phyloP scores from a whole-genome alignment of 30 jellyfish, hydroid and myxozoan genomes.

The Hydractinia symbiolongicarpus region DNA sequence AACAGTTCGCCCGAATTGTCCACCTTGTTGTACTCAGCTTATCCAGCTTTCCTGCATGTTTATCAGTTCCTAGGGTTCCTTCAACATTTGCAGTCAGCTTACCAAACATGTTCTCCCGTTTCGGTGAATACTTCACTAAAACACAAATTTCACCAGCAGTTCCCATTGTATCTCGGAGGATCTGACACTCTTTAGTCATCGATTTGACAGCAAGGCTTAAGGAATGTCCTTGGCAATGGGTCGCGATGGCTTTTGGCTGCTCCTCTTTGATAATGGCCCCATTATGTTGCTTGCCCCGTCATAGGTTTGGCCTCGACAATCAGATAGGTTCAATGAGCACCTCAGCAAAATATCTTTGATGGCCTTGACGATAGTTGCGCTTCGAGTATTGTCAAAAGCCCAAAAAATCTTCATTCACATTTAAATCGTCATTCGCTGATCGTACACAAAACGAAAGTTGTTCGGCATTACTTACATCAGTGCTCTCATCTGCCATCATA shows the following conservation, averaged over 20 bases:
- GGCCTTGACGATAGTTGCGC: slow-evolving; percentile 23
- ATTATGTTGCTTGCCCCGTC: slow-evolving; percentile 44
- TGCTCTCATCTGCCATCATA: slow-evolving; percentile 9
- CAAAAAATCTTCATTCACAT: slow-evolving; percentile 19
- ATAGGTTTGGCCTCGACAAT: slow-evolving; percentile 36
- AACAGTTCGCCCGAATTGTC: no score
- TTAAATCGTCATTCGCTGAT: slow-evolving; percentile 1
- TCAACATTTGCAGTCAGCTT: no score
- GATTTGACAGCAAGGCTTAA: no score
- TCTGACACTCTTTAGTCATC: no score
- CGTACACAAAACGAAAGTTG: slow-evolving; percentile 19
- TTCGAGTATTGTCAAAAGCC: slow-evolving; percentile 15
- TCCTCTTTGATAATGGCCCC: slow-evolving; percentile 32
- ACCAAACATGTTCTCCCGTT: no score
- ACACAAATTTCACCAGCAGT: no score
- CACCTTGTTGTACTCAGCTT: no score
- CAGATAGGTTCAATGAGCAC: slow-evolving; percentile 1
- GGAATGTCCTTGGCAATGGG: slow-evolving; percentile 2
- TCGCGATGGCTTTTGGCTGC: slow-evolving; percentile 20
- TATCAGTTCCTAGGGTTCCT: no score
- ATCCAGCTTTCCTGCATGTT: no score
- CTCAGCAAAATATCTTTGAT: slow-evolving; percentile 34
- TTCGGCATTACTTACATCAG: slow-evolving; percentile 11
- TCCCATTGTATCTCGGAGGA: no score
- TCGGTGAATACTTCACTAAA: no score